Percentiles rank a stretch among this genome's conserved stretches.
Conservation (phyloP, 2,888 invertebrate genomes). For the Microctonus hyperodae region DNA sequence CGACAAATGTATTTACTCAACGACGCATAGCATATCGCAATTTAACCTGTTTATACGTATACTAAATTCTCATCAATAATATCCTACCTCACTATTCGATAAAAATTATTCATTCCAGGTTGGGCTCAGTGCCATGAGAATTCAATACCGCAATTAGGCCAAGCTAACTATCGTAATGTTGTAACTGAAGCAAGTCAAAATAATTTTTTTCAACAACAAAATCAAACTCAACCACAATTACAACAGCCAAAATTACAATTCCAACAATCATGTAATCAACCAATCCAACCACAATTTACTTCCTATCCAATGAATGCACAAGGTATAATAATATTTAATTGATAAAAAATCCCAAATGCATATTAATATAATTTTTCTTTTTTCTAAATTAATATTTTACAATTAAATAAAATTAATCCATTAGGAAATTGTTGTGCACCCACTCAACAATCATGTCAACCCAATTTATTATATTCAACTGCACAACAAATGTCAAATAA, state of each 20-base stretch:
- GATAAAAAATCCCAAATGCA: background rate
- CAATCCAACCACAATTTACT: slow-evolving; percentile 2
- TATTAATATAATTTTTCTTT: no score
- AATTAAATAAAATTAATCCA: background rate
- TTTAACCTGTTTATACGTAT: slow-evolving; percentile 3
- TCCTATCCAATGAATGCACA: slow-evolving; percentile 36
- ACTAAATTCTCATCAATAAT: slow-evolving; percentile 13
- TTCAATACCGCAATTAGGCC: slow-evolving; percentile 41
- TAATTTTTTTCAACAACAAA: slow-evolving; percentile 44
- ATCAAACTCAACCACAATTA: slow-evolving; percentile 30
- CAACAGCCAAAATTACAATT: slow-evolving; percentile 32
- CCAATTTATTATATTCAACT: slow-evolving; percentile 32
- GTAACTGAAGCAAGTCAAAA: slow-evolving; percentile 46
- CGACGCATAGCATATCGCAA: slow-evolving; percentile 11
- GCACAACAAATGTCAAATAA: slow-evolving; percentile 31
- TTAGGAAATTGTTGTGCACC: slow-evolving; percentile 30
- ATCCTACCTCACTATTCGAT: slow-evolving; percentile 6
- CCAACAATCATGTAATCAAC: slow-evolving; percentile 30
- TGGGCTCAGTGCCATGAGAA: slow-evolving; percentile 38
- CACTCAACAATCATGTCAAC: slow-evolving; percentile 38
- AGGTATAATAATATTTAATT: slow-evolving; percentile 18
- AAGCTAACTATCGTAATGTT: slow-evolving; percentile 45
- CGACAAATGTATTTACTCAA: slow-evolving; percentile 24
- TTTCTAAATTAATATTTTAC: no score
- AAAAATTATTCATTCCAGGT: slow-evolving; percentile 28